A percentile compares a stretch with the other conserved stretches of the same genome.
Evolutionary conservation across 2,113 vertebrate genomes (phyloP).

Genomic region (Beaufortia kweichowensis): DNA sequence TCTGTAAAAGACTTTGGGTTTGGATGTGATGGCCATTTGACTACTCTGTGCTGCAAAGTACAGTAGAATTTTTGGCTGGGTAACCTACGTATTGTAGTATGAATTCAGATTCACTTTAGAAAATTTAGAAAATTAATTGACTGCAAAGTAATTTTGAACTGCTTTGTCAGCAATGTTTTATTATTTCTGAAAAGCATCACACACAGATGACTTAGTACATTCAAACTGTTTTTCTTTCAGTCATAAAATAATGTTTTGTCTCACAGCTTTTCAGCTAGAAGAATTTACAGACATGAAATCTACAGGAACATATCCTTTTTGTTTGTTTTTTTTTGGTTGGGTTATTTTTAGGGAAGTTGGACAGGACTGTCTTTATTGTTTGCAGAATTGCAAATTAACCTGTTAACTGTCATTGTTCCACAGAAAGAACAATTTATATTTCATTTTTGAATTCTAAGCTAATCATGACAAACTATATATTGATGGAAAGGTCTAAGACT

Average conservation of each 20-base stretch:
- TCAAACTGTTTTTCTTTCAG: too few relatives aligned
- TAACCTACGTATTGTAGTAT: background rate
- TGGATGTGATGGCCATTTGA: constrained; percentile 53
- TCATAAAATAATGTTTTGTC: too few relatives aligned
- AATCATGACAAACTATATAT: too few relatives aligned
- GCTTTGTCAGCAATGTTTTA: background rate
- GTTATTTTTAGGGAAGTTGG: too few relatives aligned
- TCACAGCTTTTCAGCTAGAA: background rate
- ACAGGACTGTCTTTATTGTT: constrained; percentile 16
- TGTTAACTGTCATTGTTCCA: too few relatives aligned
- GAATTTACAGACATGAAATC: too few relatives aligned
- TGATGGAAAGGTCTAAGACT: too few relatives aligned
- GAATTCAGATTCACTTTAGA: background rate
- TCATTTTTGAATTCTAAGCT: too few relatives aligned
- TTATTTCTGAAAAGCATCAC: background rate
- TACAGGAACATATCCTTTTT: too few relatives aligned
- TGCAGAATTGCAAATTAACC: too few relatives aligned
- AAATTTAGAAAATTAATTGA: background rate
- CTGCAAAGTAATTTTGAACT: background rate
- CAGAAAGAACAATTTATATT: too few relatives aligned
- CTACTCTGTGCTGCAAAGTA: background rate
- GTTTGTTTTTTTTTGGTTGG: too few relatives aligned
- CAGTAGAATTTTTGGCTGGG: background rate
- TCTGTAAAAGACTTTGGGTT: constrained; percentile 62
- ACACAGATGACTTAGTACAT: background rate